phyloP scores from a whole-genome alignment of 2,797 vertebrate species.

The Silurus lanzhouensis region DNA sequence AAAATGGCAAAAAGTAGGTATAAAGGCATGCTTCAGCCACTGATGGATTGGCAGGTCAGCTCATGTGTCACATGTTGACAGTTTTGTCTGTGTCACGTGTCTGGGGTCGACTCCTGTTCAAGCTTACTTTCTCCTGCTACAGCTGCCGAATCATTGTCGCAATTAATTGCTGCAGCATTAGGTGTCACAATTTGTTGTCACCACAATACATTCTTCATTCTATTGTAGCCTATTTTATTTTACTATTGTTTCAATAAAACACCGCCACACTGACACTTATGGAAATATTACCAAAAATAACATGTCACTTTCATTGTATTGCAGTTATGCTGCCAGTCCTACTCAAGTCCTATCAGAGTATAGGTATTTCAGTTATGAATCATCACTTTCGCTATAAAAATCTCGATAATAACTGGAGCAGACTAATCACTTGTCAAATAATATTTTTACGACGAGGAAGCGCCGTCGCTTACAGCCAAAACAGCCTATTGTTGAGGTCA shows the following conservation, averaged over 20 bases:
- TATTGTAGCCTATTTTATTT: slow-evolving; percentile 6
- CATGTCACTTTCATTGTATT: not conserved
- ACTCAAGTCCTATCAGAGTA: not conserved
- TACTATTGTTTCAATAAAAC: slow-evolving; percentile 16
- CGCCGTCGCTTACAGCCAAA: not conserved
- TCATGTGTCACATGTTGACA: not conserved
- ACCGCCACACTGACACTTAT: not conserved
- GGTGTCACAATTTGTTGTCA: not conserved
- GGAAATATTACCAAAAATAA: slow-evolving; percentile 2
- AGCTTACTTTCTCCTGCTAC: not conserved
- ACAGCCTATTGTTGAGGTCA: not conserved
- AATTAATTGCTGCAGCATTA: not conserved
- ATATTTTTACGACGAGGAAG: not conserved
- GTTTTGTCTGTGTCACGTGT: not conserved
- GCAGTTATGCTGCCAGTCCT: not conserved
- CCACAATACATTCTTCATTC: slow-evolving; percentile 9
- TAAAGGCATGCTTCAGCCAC: not conserved
- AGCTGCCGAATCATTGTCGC: not conserved
- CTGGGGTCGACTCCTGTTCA: not conserved
- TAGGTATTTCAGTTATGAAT: not conserved
- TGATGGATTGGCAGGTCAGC: not conserved
- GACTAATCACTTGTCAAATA: not conserved
- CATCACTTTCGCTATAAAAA: not conserved
- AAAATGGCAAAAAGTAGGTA: not conserved
- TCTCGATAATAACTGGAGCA: not conserved